Conservation (phyloP, 2,888 invertebrate genomes). For the Agrotis puta region DNA sequence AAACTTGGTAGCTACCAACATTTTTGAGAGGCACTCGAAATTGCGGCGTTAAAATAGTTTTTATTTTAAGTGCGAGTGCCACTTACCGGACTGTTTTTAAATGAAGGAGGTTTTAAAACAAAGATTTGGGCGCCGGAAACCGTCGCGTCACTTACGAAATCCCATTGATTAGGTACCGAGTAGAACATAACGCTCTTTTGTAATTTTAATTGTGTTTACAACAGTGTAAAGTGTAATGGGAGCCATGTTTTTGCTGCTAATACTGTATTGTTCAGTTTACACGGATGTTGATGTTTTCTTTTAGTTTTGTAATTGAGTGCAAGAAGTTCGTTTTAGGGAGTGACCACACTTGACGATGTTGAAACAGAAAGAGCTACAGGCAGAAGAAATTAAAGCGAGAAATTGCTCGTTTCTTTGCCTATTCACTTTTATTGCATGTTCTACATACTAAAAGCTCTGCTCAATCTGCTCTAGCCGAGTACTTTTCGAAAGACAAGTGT, state of each 20-base stretch:
- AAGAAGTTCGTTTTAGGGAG: constrained; percentile 13
- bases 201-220: constrained; percentile 67
- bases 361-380: no score
- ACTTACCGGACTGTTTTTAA: constrained; percentile 64
- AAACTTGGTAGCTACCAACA: constrained; percentile 32
- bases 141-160: constrained; percentile 58
- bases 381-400: no score
- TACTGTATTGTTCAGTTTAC: constrained; percentile 33
- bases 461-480: no score
- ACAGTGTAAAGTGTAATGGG: constrained; percentile 55
- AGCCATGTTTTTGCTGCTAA: constrained; percentile 45
- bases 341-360: no score
- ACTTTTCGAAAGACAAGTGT: no score
- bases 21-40: constrained; percentile 49
- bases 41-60: constrained; percentile 68
- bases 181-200: constrained; percentile 58
- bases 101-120: constrained; percentile 73
- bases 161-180: constrained; percentile 63
- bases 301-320: constrained; percentile 28
- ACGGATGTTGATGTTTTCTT: constrained; percentile 36
- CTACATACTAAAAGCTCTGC: no score
- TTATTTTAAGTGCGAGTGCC: constrained; percentile 60
- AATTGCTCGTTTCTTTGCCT: no score
- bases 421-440: no score
- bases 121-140: constrained; percentile 77